Evolutionary conservation across 2,888 invertebrate species (phyloP).

Genomic region (Himalopsyche tibetana): DNA sequence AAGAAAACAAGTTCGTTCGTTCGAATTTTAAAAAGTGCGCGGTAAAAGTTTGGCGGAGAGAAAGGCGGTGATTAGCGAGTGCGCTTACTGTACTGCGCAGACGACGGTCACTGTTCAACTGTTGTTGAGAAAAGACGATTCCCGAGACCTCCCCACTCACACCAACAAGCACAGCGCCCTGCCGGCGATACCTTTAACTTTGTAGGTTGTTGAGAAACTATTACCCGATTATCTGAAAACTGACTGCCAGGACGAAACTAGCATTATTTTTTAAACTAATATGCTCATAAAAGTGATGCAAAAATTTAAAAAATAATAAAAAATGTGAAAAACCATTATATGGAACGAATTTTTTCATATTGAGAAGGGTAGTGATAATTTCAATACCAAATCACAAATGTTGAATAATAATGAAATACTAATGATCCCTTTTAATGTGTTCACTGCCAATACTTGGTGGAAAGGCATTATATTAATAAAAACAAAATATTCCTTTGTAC

Average conservation of each 20-base stretch:
- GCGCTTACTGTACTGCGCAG: slow-evolving; percentile 54
- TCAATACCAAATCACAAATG: too few species aligned
- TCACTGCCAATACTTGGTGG: too few species aligned
- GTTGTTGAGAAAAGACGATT: slow-evolving; percentile 34
- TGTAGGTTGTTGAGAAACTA: neutral
- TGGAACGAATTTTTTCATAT: too few species aligned
- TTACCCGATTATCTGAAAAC: neutral
- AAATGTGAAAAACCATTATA: too few species aligned
- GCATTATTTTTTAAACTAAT: neutral
- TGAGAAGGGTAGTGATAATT: too few species aligned
- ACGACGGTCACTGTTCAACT: slow-evolving; percentile 57
- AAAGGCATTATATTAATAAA: too few species aligned
- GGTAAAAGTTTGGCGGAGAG: slow-evolving; percentile 49
- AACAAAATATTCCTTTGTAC: too few species aligned
- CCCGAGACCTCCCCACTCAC: slow-evolving; percentile 49
- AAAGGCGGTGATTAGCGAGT: slow-evolving; percentile 39
- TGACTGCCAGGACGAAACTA: neutral
- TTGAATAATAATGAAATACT: too few species aligned
- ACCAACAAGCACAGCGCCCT: neutral
- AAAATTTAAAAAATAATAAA: too few species aligned
- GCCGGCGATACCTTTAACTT: neutral
- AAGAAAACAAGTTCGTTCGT: slow-evolving; percentile 49
- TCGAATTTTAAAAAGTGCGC: slow-evolving; percentile 51
- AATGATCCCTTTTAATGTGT: too few species aligned
- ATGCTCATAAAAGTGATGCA: neutral